A percentile compares a stretch with the other conserved stretches of the same genome.
Evolutionary conservation across 2,113 vertebrate species (phyloP).

Genomic region (Entelurus aequoreus): DNA sequence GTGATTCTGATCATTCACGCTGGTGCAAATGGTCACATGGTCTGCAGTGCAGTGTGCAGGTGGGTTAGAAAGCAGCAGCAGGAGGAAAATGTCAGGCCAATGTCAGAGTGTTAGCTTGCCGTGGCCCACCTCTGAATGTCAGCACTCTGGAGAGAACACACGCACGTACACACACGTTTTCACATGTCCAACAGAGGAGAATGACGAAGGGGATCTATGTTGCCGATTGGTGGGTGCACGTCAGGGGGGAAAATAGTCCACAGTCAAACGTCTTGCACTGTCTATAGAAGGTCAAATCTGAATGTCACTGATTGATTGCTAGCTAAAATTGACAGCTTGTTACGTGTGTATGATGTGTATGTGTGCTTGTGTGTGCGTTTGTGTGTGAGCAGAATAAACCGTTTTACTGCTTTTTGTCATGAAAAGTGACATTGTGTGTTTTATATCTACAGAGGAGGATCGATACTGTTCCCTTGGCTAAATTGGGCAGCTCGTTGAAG

Average conservation of each 20-base stretch:
- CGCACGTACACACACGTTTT: conserved; percentile 6
- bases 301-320: conserved; percentile 42
- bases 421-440: no score
- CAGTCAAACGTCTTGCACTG: conserved; percentile 12
- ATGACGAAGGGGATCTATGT: conserved; percentile 7
- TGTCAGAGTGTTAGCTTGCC: conserved; percentile 49
- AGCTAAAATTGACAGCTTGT: conserved; percentile 19
- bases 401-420: no score
- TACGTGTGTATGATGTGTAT: neutral
- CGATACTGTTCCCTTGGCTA: no score
- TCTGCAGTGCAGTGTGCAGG: conserved; percentile 17
- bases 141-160: conserved; percentile 52
- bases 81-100: conserved; percentile 60
- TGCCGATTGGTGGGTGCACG: neutral
- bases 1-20: neutral
- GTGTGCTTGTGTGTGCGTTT: neutral
- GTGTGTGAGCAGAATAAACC: no score
- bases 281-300: conserved; percentile 48
- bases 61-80: conserved; percentile 18
- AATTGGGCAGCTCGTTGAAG: no score
- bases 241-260: conserved; percentile 1
- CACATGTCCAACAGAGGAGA: conserved; percentile 13
- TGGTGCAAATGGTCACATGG: conserved; percentile 6
- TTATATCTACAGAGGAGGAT: no score
- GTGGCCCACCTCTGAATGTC: conserved; percentile 53